A percentile compares a stretch with the other conserved stretches of the same genome.
Conservation (phyloP, 2,113 vertebrate genomes). For the Pelvicachromis taeniatus region DNA sequence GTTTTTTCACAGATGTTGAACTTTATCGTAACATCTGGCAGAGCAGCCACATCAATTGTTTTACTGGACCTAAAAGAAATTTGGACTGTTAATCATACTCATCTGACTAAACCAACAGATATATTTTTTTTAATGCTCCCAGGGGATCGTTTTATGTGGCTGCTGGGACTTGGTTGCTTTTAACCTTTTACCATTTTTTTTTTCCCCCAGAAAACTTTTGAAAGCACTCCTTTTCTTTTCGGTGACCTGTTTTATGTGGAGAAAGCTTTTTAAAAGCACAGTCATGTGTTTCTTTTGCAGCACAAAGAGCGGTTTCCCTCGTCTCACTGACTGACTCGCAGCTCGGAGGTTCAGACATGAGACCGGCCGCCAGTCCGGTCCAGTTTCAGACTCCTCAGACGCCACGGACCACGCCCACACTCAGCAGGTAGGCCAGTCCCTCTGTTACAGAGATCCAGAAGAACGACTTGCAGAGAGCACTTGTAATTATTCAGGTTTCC, state of each 20-base stretch:
- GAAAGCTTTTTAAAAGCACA: not conserved
- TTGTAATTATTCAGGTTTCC: not conserved
- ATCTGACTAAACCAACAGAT: not conserved
- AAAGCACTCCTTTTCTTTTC: not conserved
- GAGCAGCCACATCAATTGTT: not conserved
- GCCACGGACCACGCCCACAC: constrained; percentile 81
- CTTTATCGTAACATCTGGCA: not conserved
- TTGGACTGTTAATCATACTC: not conserved
- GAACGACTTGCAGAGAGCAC: not conserved
- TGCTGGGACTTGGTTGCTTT: not conserved
- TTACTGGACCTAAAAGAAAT: not conserved
- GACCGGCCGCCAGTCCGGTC: constrained; percentile 73
- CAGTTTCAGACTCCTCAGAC: constrained; percentile 81
- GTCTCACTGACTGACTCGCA: constrained; percentile 82
- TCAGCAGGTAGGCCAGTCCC: constrained; percentile 66
- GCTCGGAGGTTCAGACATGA: constrained; percentile 67
- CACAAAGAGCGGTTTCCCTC: constrained; percentile 86
- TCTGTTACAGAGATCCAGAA: not conserved
- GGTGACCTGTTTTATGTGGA: not conserved
- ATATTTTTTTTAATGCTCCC: no score
- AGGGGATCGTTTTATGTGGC: not conserved
- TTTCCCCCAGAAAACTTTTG: not conserved
- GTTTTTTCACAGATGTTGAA: not conserved
- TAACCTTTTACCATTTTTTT: not conserved
- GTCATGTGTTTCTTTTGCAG: constrained; percentile 58